phyloP scores from a whole-genome alignment of 1,140 invertebrate species.

The Eriosoma lanigerum region DNA sequence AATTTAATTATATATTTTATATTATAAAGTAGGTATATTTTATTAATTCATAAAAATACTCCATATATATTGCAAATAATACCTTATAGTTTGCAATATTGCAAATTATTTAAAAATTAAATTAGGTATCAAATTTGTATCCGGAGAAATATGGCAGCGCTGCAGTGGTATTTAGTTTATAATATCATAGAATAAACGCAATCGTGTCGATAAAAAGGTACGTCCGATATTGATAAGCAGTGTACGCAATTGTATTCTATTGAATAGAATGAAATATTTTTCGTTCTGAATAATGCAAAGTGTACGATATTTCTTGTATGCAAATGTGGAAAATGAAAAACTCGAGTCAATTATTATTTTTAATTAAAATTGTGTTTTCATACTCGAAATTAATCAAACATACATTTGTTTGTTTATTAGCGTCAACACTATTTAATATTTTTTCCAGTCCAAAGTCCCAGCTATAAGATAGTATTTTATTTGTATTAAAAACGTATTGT shows the following conservation, averaged over 20 bases:
- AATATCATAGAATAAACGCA: not conserved
- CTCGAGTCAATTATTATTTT: not conserved
- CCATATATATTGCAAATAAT: not conserved
- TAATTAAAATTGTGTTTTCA: not conserved
- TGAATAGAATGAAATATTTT: not conserved
- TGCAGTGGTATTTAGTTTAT: not conserved
- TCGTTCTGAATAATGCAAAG: not conserved
- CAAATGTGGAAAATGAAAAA: not conserved
- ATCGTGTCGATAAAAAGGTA: slow-evolving; percentile 26
- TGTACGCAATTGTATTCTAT: slow-evolving; percentile 19
- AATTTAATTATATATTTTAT: no score
- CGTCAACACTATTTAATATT: not conserved
- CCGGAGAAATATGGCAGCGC: not conserved
- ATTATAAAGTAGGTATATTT: no score
- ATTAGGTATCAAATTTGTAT: slow-evolving; percentile 18
- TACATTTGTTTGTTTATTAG: no score
- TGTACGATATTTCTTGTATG: not conserved
- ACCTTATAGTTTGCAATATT: no score
- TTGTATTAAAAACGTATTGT: no score
- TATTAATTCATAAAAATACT: no score
- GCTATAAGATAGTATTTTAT: not conserved
- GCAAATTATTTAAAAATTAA: not conserved
- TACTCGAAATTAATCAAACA: not conserved
- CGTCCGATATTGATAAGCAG: not conserved
- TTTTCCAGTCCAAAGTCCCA: not conserved